Percentiles rank a stretch among this genome's conserved stretches.
These are phyloP conservation scores for Folsomia candida DNA, from an alignment of 2,888 invertebrate genomes.

Conservation along the genomic window DNA sequence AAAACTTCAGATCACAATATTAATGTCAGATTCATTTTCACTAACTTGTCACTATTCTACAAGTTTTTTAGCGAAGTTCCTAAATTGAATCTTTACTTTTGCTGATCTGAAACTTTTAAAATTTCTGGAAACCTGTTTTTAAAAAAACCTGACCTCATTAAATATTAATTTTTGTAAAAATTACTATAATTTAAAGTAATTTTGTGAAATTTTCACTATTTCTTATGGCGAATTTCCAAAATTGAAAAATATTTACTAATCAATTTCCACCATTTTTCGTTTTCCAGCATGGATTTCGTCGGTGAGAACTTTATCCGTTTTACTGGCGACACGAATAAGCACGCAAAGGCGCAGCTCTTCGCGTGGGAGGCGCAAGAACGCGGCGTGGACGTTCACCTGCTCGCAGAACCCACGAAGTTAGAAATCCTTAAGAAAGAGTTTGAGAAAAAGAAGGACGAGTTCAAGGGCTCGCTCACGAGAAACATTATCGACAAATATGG, in stretches of 20 bases:
- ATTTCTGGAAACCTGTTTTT: too few species aligned
- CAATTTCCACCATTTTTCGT: background rate
- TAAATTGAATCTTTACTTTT: too few species aligned
- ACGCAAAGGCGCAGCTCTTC: conserved; percentile 89
- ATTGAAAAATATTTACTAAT: background rate
- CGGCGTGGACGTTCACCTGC: conserved; percentile 89
- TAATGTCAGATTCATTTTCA: too few species aligned
- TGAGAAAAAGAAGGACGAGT: conserved; percentile 81
- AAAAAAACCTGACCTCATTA: too few species aligned
- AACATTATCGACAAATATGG: conserved; percentile 90
- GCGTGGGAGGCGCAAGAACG: conserved; percentile 95
- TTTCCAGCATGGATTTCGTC: conserved; percentile 68
- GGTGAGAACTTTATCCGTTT: conserved; percentile 97
- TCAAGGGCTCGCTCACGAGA: conserved; percentile 77
- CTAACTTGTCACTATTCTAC: too few species aligned
- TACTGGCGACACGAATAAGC: conserved; percentile 87
- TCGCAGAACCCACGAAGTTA: conserved; percentile 96
- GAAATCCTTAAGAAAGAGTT: conserved; percentile 88
- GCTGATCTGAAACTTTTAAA: too few species aligned
- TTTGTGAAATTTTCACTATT: too few species aligned
- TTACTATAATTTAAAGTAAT: too few species aligned
- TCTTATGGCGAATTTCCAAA: too few species aligned
- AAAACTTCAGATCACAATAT: too few species aligned
- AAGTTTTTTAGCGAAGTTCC: too few species aligned
- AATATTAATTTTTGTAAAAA: too few species aligned